Evolutionary conservation across 2,797 vertebrate genomes (phyloP), one percentile per base, ranked within the genome.

Genomic region (Gobionotothen gibberifrons): DNA sequence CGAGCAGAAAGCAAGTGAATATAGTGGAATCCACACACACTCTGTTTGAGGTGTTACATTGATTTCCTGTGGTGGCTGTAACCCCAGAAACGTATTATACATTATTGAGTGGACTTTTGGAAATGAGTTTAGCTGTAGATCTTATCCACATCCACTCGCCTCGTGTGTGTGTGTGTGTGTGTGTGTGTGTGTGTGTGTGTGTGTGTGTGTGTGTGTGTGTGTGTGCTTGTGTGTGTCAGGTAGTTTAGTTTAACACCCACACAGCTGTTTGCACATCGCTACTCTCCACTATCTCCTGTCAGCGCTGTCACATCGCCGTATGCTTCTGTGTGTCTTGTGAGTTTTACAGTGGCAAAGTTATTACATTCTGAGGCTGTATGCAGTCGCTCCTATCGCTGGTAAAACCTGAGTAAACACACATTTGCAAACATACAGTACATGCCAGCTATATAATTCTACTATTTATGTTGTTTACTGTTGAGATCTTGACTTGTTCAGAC

Each of bases 91-190:
- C 49, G n/a, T n/a, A n/a, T n/a, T n/a, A n/a, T n/a, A 57, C 42
- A 9, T 79, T 81, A 84, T 84, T 65, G 77, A 81, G 29, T 68
- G 26, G 26, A 72, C 67, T 51, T 53, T 65, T 57, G 76, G 57
- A 84, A 84, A 84, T 82, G 42, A 75, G 69, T 79, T 83, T 42
- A 40, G 69, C 61, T 63, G 46, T 54, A 76, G 79, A 83, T 83
- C 56, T 74, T 76, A 78, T 80, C 69, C 47, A 47, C 53, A 49
- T 5, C 57, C 36, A 58, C 73, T 46, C 55, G 39, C 55, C 26
- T 70, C 21, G 1, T 16, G 32, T 48, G 55, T 60, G 44, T 47
- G 44, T 47, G 15, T 47, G 44, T n/a, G n/a, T n/a, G n/a, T n/a
- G n/a, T n/a, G 22, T 26, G 22, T 26, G 22, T 3, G 3, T 46